These are phyloP conservation scores for Drosophila fulvimacula DNA, from an alignment of 2,888 invertebrate species.

Conservation along the genomic window DNA sequence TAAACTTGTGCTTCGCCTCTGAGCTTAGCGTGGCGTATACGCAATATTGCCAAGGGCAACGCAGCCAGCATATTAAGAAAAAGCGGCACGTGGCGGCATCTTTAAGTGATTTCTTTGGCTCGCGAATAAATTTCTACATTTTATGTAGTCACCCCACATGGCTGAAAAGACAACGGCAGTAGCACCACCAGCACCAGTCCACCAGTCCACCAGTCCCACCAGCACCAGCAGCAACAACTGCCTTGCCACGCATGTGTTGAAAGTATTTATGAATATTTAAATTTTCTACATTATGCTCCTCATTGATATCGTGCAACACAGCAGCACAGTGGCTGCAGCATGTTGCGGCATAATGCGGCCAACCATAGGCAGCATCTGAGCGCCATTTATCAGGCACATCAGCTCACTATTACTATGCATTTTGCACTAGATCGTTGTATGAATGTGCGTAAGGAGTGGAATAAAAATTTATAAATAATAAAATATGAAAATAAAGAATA, in stretches of 20 bases:
- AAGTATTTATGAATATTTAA: constrained; percentile 60
- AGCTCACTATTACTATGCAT: not conserved
- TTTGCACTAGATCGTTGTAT: too few relatives aligned
- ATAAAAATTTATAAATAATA: not conserved
- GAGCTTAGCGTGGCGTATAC: constrained; percentile 44
- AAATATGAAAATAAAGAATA: not conserved
- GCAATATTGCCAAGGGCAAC: constrained; percentile 39
- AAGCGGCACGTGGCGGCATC: constrained; percentile 42
- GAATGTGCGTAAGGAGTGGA: not conserved
- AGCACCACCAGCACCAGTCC: not conserved
- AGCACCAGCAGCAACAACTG: constrained; percentile 1
- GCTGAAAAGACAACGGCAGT: constrained; percentile 1
- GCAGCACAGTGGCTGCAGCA: constrained; percentile 33
- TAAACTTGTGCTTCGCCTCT: constrained; percentile 31
- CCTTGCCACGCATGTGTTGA: constrained; percentile 54
- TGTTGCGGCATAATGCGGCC: not conserved
- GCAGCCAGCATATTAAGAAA: constrained; percentile 1
- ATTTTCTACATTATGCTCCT: constrained; percentile 22
- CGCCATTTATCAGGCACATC: not conserved
- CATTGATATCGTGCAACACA: constrained; percentile 40
- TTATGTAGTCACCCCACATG: constrained; percentile 36
- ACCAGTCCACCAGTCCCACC: not conserved
- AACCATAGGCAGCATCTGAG: not conserved
- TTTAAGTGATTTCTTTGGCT: constrained; percentile 40
- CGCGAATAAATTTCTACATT: constrained; percentile 45